Percentiles rank a stretch among this genome's conserved stretches.
These are phyloP conservation scores for Tachystola acroxantha DNA, from an alignment of 2,888 invertebrate species.

Conservation along the genomic window DNA sequence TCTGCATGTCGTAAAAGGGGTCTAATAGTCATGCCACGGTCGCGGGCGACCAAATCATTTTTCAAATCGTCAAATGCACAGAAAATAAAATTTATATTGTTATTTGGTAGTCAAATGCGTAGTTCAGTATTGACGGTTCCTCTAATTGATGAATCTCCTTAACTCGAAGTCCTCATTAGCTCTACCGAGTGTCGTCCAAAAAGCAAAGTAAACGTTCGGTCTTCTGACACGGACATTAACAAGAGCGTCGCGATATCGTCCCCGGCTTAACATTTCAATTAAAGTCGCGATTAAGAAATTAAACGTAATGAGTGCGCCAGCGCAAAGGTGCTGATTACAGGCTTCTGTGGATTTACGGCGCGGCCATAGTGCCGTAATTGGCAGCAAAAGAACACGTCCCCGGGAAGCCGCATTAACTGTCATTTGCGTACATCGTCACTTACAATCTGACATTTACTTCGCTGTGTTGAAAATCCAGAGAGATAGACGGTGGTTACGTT, in stretches of 20 bases:
- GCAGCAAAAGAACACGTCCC: conserved; percentile 25
- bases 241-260: conserved; percentile 46
- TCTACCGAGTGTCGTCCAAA: conserved; percentile 28
- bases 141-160: no score
- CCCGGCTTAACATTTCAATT: conserved; percentile 67
- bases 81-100: no score
- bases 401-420: conserved; percentile 12
- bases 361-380: conserved; percentile 42
- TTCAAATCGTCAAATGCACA: no score
- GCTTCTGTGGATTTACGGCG: conserved; percentile 38
- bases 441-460: no score
- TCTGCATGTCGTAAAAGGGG: no score
- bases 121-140: no score
- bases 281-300: conserved; percentile 67
- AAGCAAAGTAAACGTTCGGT: conserved; percentile 35
- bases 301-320: conserved; percentile 56
- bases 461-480: no score
- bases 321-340: conserved; percentile 48
- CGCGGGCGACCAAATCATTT: no score
- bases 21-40: no score
- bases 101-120: no score
- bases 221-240: conserved; percentile 50
- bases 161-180: conserved; percentile 18
- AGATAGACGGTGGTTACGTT: no score
- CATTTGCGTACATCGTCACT: conserved; percentile 4